Evolutionary conservation across 2,888 invertebrate genomes (phyloP).

Genomic region (Callyntrura guangdongensis): DNA sequence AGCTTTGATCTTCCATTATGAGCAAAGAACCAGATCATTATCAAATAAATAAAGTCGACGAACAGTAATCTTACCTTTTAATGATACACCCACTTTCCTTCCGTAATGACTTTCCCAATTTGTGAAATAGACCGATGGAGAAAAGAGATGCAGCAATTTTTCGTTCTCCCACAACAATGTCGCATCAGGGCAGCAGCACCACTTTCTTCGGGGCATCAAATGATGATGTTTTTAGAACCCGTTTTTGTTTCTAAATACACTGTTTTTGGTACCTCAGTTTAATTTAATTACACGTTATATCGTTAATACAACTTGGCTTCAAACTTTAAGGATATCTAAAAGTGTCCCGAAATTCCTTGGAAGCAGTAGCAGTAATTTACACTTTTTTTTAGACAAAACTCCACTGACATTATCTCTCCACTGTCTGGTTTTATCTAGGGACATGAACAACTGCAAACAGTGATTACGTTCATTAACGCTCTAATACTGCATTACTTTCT

Average conservation of each 20-base stretch:
- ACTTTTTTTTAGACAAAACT: no score
- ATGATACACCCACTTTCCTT: slow-evolving; percentile 39
- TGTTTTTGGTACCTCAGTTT: slow-evolving; percentile 11
- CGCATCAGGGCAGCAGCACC: neutral
- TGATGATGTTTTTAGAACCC: neutral
- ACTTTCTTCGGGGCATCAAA: neutral
- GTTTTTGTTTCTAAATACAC: neutral
- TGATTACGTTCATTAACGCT: neutral
- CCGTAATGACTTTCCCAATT: slow-evolving; percentile 37
- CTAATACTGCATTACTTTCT: neutral
- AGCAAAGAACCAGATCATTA: slow-evolving; percentile 2
- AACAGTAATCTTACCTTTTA: slow-evolving; percentile 46
- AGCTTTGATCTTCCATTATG: slow-evolving; percentile 22
- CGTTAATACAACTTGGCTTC: neutral
- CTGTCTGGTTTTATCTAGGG: no score
- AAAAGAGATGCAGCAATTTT: neutral
- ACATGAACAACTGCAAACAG: no score
- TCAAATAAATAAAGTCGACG: neutral
- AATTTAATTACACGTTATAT: slow-evolving; percentile 7
- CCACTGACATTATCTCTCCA: no score
- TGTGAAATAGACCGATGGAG: slow-evolving; percentile 26
- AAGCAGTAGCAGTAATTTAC: no score
- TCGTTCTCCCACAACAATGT: neutral
- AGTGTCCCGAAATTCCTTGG: no score
- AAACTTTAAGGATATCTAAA: no score